Percentiles rank a stretch among this genome's conserved stretches.
phyloP scores from a whole-genome alignment of 2,113 vertebrate species.

The Candoia aspera region DNA sequence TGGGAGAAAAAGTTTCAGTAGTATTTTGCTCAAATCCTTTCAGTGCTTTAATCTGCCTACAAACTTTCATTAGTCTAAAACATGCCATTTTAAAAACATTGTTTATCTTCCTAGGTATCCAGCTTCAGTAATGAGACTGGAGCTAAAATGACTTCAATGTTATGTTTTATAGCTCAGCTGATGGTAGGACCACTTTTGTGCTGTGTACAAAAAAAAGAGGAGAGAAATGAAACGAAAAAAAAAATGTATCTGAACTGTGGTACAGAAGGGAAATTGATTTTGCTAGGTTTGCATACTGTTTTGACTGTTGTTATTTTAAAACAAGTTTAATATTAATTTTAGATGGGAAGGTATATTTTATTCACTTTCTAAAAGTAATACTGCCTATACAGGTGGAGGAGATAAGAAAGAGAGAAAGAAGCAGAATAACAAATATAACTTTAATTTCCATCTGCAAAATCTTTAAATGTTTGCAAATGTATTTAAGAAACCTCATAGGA shows the following conservation, averaged over 20 bases:
- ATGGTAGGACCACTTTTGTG: conserved; percentile 35
- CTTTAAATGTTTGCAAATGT: conserved; percentile 42
- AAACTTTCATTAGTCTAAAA: conserved; percentile 34
- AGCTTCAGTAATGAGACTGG: conserved; percentile 33
- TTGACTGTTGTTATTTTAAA: conserved; percentile 50
- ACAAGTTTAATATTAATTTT: conserved; percentile 35
- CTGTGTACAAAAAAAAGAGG: conserved; percentile 42
- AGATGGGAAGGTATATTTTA: conserved; percentile 24
- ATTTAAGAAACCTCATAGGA: conserved; percentile 30
- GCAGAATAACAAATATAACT: conserved; percentile 13
- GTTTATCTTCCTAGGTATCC: conserved; percentile 13
- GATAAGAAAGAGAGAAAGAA: conserved; percentile 7
- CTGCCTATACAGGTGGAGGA: conserved; percentile 20
- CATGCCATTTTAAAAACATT: neutral
- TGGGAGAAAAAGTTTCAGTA: conserved; percentile 1
- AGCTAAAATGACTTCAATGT: conserved; percentile 9
- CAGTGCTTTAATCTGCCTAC: conserved; percentile 14
- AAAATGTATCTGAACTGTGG: conserved; percentile 2
- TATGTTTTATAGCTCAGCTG: conserved; percentile 25
- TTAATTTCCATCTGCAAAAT: conserved; percentile 56
- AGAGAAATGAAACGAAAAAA: neutral
- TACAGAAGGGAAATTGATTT: conserved; percentile 45
- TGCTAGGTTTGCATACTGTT: conserved; percentile 45
- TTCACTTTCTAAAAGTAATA: conserved; percentile 49
- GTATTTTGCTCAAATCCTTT: conserved; percentile 24